A percentile compares a stretch with the other conserved stretches of the same genome.
phyloP scores from a whole-genome alignment of 2,888 invertebrate species.

The Laothoe populi region DNA sequence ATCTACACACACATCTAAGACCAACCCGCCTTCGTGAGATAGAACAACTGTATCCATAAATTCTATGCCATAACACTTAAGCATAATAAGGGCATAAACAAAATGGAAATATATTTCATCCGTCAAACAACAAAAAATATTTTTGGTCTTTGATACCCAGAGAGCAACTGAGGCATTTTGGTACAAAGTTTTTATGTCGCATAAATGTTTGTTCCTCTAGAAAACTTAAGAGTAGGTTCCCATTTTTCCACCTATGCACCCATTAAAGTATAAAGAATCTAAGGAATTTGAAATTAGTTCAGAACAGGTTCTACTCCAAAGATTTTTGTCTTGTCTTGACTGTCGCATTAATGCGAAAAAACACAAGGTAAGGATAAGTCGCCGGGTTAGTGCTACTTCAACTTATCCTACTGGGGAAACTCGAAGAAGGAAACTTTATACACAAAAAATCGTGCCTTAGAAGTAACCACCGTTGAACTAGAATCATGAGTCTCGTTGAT shows the following conservation, averaged over 20 bases:
- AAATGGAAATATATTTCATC: too few species aligned
- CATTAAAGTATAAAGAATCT: background rate
- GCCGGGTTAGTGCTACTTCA: conserved; percentile 15
- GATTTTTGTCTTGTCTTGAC: conserved; percentile 10
- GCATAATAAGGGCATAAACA: too few species aligned
- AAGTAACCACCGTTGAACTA: conserved; percentile 5
- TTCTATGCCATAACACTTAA: too few species aligned
- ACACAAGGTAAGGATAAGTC: conserved; percentile 15
- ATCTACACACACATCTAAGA: too few species aligned
- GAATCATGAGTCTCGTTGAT: conserved; percentile 13
- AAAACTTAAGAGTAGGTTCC: too few species aligned
- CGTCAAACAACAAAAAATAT: too few species aligned
- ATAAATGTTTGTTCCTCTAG: too few species aligned
- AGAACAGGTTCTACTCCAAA: background rate
- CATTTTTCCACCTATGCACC: background rate
- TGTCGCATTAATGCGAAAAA: conserved; percentile 19
- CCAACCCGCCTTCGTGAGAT: too few species aligned
- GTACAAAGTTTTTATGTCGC: too few species aligned
- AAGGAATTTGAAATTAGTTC: conserved; percentile 19
- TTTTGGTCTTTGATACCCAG: too few species aligned
- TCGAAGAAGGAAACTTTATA: conserved; percentile 1
- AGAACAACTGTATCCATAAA: too few species aligned
- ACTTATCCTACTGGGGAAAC: conserved; percentile 15
- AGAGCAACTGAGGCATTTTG: too few species aligned
- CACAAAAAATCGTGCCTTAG: conserved; percentile 15